Base-by-base conservation (phyloP, 1,140 invertebrate species). In the Aleiodes sp. region DNA sequence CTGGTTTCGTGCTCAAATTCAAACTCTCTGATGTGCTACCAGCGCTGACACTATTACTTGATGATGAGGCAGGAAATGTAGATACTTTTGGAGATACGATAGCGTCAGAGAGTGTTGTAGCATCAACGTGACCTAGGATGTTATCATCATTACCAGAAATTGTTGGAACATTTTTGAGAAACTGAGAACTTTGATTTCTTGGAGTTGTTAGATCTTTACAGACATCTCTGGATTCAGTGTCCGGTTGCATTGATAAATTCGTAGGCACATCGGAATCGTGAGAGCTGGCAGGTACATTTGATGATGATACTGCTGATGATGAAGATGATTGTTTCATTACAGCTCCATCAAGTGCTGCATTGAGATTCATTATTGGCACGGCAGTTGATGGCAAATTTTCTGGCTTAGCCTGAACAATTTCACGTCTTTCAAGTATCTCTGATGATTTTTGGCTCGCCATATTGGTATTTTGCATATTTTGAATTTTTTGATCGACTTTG, bases 241-340 rank as follows among this genome's bases (percentile, higher is more conserved):
- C 77, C 0, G 81, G 56, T 7, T 85, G 84, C 78, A 85, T 84
- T 2, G 83, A 86, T 2, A 86, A 71, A 68, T 86, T 86, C 1
- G 84, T 82, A 0, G 83, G 84, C 0, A 83, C 70, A 7, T 84
- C 81, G 3, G 74, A 29, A 4, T 80, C 73, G 24, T 79, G 79
- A 1, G 76, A 46, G 9, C 60, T 67, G 1, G 63, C n/a, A 60
- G 37, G n/a, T 33, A 39, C 65, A 35, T 35, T n/a, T 21, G 65
- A 26, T 28, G 65, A 65, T 4, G 61, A 33, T 33, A 33, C 7
- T 33, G 12, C 12, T 33, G 31, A 10, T 10, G 68, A 19, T 16
- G 46, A 21, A 0, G 59, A 12, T 14, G 62, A 46, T 24, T 59
- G 77, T 2, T 76, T 56, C 21, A 82, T 62, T n/a, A 83, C 69